Base-by-base conservation (phyloP, 2,797 vertebrate genomes). In the Lateolabrax maculatus region DNA sequence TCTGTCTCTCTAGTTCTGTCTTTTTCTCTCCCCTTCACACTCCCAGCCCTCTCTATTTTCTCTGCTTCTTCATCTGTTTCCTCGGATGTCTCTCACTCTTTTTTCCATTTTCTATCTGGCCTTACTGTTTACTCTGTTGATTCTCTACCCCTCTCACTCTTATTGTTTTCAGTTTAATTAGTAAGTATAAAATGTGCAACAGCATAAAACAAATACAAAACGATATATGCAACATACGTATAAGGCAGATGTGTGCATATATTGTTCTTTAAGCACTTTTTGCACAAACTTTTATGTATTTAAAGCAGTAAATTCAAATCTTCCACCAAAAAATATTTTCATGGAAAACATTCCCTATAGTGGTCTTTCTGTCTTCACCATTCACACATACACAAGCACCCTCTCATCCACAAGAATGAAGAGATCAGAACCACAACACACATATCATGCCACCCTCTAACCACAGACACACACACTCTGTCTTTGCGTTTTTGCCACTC, bases 1-100 rank as follows among this genome's bases (percentile, higher is more conserved):
- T 89, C 75, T 84, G 78, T 82, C 81, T 79, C 64, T 81, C 48
- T 81, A 56, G 74, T 56, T 81, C 65, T 83, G 41, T 80, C 29
- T 37, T 16, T 67, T 43, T 72, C 64, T 73, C 52, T 61, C 53
- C 61, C 68, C 21, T 44, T 76, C 63, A 49, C 74, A 39, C 70
- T 77, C 52, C 6, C 51, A 48, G 9, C 39, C 75, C 23, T 61
- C 57, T 68, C 41, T 66, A 67, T 72, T 36, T 44, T 52, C 37
- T 78, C 63, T 77, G 15, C 10, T 56, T 46, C 53, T 91, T 77
- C 44, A 13, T 64, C 15, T 63, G 29, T 62, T 49, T 58, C 36
- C 64, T 71, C 29, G 61, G 44, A 75, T 77, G 19, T 64, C 46
- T 73, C 21, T 57, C 5, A 9, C 29, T 75, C 37, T n/a, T 29